A percentile compares a stretch with the other conserved stretches of the same genome.
Conservation (phyloP, 2,113 vertebrate species). For the Candoia aspera region DNA sequence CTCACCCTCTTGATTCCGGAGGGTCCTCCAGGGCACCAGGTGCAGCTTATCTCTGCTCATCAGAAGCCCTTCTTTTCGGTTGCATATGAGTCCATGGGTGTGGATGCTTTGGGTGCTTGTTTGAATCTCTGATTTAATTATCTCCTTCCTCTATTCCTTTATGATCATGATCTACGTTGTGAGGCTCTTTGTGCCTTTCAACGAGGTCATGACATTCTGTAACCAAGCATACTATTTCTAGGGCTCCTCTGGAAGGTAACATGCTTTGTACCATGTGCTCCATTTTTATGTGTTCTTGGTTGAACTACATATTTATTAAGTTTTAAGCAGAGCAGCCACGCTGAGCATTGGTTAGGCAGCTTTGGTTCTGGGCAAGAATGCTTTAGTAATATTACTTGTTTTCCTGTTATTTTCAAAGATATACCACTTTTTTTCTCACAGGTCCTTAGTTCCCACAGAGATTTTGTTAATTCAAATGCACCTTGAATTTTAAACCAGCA, state of each 20-base stretch:
- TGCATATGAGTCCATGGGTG: no score
- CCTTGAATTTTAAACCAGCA: constrained; percentile 6
- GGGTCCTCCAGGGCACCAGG: no score
- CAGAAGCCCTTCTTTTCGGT: no score
- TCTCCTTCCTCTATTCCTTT: no score
- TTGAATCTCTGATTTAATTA: no score
- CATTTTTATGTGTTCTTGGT: constrained; percentile 24
- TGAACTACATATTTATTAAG: constrained; percentile 50
- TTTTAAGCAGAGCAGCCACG: neutral
- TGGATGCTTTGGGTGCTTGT: no score
- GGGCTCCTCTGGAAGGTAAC: constrained; percentile 29
- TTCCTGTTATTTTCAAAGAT: neutral
- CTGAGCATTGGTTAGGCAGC: neutral
- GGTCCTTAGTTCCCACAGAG: neutral
- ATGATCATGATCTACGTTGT: no score
- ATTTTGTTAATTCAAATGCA: constrained; percentile 39
- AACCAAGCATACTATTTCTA: constrained; percentile 45
- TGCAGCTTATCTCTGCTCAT: no score
- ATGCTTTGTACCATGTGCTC: constrained; percentile 14
- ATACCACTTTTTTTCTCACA: neutral
- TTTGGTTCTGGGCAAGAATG: neutral
- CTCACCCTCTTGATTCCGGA: no score
- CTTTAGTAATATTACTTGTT: constrained; percentile 15
- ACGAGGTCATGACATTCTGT: no score
- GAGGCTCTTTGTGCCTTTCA: no score